Evolutionary conservation across 1,140 invertebrate species (phyloP), one percentile per base, ranked within the genome.

Genomic region (Acromyrmex charruanus): DNA sequence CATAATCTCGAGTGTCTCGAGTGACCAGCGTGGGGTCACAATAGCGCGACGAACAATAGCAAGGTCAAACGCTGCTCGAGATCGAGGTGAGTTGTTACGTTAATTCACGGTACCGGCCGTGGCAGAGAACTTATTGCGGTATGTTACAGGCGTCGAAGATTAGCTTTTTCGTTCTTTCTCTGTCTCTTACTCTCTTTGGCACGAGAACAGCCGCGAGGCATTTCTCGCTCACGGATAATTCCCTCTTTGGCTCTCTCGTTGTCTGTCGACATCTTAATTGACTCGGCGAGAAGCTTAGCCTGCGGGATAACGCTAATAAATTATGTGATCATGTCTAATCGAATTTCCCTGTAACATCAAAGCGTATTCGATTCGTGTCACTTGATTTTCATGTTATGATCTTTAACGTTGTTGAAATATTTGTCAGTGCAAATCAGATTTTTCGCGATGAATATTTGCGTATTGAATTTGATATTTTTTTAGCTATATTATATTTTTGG

Each of bases 51-150:
- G 88, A 93, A 93, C 91, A 92, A 91, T 92, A 92, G 89, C 92
- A 92, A 93, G 93, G 93, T 86, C 91, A 90, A 12, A 51, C n/a
- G 72, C 35, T 51, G 55, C n/a, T 61, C 44, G n/a, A 82, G 39
- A 82, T 74, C 79, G 79, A 58, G 80, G 53, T 49, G 39, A 82
- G 21, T 28, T 53, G 25, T 59, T 49, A 68, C 84, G 80, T 89
- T 87, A 91, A 91, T 86, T 87, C 74, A 68, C 85, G 66, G 66
- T 77, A 74, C n/a, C 88, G 90, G 58, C 93, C 93, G 49, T 93
- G 93, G 87, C 93, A 93, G 86, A 93, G 93, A 92, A 92, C 88
- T 92, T 92, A 86, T 91, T 92, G 84, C 77, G 89, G 77, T 90
- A 92, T 89, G 88, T 93, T 89, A 81, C 82, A 85, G 58, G 69